A percentile compares a stretch with the other conserved stretches of the same genome.
These are phyloP conservation scores for Coregonus clupeaformis DNA, from an alignment of 2,113 vertebrate species.

Conservation along the genomic window DNA sequence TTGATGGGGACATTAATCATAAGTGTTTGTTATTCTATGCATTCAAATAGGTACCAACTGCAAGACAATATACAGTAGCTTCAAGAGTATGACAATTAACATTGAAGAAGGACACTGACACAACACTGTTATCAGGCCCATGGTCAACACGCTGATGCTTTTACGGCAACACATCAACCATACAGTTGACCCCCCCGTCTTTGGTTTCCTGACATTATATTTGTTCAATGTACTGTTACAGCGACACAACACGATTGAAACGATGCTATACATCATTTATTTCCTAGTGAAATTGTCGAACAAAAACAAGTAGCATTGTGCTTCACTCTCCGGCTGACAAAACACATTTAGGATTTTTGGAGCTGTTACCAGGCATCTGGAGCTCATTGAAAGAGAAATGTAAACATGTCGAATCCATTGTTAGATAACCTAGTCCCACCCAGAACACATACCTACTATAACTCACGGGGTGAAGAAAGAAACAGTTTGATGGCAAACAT, in stretches of 20 bases:
- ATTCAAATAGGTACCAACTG: no score
- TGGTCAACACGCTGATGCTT: no score
- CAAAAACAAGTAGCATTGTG: neutral
- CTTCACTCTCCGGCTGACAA: neutral
- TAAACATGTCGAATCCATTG: constrained; percentile 13
- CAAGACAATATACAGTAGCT: neutral
- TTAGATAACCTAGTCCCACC: neutral
- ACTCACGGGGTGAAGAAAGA: neutral
- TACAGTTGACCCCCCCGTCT: neutral
- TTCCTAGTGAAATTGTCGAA: constrained; percentile 7
- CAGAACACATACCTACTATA: neutral
- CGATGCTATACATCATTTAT: neutral
- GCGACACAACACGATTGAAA: neutral
- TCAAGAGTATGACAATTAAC: neutral
- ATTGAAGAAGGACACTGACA: neutral
- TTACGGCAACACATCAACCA: no score
- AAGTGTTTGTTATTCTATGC: no score
- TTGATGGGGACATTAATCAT: no score
- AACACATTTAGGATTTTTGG: neutral
- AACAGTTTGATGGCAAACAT: neutral
- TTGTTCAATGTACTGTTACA: neutral
- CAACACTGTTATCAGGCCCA: no score
- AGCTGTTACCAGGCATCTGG: constrained; percentile 10
- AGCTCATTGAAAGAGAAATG: constrained; percentile 12
- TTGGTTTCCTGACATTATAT: neutral